phyloP scores from a whole-genome alignment of 2,113 vertebrate genomes.

The Forbesichthys papilliferus region DNA sequence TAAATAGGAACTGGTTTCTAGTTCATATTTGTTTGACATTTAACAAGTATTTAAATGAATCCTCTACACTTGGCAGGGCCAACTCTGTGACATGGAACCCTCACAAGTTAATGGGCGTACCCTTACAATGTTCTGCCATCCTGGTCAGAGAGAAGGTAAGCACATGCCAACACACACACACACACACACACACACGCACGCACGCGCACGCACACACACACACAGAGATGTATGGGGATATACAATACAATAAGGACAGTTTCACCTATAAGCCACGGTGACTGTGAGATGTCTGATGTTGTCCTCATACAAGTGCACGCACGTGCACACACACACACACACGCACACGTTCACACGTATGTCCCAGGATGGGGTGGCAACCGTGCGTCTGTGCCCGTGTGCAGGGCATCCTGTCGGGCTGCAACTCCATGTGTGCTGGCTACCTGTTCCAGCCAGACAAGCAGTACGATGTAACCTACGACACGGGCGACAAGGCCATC shows the following conservation, averaged over 20 bases:
- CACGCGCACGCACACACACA: slow-evolving; percentile 3
- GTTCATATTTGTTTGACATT: too few species aligned
- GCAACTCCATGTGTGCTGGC: slow-evolving; percentile 98
- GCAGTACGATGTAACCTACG: slow-evolving; percentile 95
- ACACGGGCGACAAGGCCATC: slow-evolving; percentile 97
- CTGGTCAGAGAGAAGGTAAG: slow-evolving; percentile 94
- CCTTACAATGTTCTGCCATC: slow-evolving; percentile 96
- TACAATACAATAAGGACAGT: neutral
- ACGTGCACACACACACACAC: slow-evolving; percentile 1
- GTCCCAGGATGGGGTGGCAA: neutral
- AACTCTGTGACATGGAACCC: slow-evolving; percentile 99
- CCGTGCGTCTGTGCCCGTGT: neutral
- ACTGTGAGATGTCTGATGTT: neutral
- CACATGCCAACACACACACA: slow-evolving; percentile 4
- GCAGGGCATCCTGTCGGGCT: slow-evolving; percentile 92
- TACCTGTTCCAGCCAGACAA: slow-evolving; percentile 99
- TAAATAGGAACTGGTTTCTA: too few species aligned
- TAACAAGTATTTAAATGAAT: neutral
- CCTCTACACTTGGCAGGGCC: slow-evolving; percentile 79
- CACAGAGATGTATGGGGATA: neutral
- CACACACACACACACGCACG: neutral
- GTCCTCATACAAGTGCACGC: neutral
- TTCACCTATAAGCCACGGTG: neutral
- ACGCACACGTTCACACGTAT: neutral
- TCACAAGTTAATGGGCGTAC: slow-evolving; percentile 99